A percentile compares a stretch with the other conserved stretches of the same genome.
phyloP scores from a whole-genome alignment of 2,113 vertebrate species.

The Megalops atlanticus region DNA sequence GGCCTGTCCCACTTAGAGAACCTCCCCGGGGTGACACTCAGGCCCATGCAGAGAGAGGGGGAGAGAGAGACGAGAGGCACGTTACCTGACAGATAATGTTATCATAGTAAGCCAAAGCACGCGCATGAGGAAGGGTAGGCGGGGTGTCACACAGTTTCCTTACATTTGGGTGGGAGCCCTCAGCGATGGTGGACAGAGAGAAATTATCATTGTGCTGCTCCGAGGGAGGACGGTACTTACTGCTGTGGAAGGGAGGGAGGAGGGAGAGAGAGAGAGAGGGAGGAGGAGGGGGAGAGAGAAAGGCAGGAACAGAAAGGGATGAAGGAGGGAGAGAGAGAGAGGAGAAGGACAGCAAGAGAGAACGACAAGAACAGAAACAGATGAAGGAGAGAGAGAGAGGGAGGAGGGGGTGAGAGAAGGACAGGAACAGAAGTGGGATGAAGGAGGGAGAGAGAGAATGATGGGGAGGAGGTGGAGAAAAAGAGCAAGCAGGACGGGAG shows the following conservation, averaged over 20 bases:
- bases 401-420: neutral
- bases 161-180: conserved; percentile 97
- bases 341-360: neutral
- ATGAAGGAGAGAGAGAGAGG: neutral
- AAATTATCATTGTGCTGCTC: conserved; percentile 96
- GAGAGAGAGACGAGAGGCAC: conserved; percentile 46
- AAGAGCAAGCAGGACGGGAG: too few species aligned
- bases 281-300: neutral
- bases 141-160: conserved; percentile 78
- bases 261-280: neutral
- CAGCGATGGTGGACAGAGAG: conserved; percentile 93
- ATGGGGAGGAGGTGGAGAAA: too few species aligned
- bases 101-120: conserved; percentile 77
- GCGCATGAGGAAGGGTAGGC: conserved; percentile 70
- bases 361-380: neutral
- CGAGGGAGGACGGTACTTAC: conserved; percentile 87
- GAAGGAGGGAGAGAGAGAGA: neutral
- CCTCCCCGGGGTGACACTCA: conserved; percentile 1
- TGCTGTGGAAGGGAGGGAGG: conserved; percentile 35
- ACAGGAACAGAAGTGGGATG: too few species aligned
- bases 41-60: conserved; percentile 28
- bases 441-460: too few species aligned
- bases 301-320: neutral
- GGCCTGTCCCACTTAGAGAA: conserved; percentile 27
- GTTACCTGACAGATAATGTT: conserved; percentile 80